Conservation (phyloP, 2,113 vertebrate species). For the Menura novaehollandiae region DNA sequence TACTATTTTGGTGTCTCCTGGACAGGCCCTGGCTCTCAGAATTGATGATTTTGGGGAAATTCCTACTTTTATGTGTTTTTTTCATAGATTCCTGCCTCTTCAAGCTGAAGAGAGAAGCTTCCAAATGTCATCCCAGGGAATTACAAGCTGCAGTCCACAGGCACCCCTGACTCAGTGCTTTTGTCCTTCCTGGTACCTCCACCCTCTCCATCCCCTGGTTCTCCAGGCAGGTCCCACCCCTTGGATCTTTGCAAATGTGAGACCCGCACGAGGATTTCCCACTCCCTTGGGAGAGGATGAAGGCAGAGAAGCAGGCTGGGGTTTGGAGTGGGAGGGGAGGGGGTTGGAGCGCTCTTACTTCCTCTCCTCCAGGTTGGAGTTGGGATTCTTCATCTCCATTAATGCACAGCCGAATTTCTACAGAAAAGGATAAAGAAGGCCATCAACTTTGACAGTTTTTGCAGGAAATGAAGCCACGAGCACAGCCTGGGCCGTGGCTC, state of each 20-base stretch:
- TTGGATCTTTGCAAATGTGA: not conserved
- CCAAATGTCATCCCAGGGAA: not conserved
- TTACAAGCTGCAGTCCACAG: not conserved
- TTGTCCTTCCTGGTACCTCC: not conserved
- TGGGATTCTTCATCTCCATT: conserved; percentile 97
- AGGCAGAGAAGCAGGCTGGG: not conserved
- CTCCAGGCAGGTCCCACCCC: not conserved
- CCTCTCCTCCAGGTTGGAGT: conserved; percentile 88
- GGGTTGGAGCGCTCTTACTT: conserved; percentile 77
- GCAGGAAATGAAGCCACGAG: not conserved
- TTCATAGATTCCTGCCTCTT: not conserved
- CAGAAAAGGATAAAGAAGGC: not conserved
- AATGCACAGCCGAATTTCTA: conserved; percentile 93
- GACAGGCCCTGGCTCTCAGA: not conserved
- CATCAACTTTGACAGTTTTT: not conserved
- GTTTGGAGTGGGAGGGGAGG: not conserved
- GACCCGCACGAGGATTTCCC: not conserved
- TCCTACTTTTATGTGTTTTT: not conserved
- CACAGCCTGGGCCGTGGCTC: not conserved
- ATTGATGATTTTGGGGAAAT: not conserved
- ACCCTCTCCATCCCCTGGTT: not conserved
- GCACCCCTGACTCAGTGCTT: not conserved
- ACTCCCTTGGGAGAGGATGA: not conserved
- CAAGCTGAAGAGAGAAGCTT: not conserved
- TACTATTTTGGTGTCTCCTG: not conserved